Evolutionary conservation across 1,140 invertebrate genomes (phyloP), one percentile per base, ranked within the genome.

Genomic region (Holotrichia oblita): DNA sequence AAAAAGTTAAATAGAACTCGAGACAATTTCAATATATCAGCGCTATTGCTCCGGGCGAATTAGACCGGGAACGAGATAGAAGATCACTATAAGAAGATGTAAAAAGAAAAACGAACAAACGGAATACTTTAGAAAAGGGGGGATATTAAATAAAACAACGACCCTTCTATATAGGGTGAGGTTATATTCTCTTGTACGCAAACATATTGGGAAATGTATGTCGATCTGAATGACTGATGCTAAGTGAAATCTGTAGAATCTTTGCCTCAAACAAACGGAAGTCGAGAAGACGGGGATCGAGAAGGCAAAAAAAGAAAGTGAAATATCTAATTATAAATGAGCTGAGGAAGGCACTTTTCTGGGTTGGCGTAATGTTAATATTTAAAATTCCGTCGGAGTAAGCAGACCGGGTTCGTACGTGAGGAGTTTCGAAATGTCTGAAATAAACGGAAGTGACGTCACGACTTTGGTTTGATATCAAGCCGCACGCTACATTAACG

Each of bases 401-500:
- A 48, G 22, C 20, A 34, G 27, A 24, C 61, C 8, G 61, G 61
- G 20, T 69, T 69, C 27, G 61, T 69, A 69, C 61, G 61, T 69
- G 61, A 69, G 61, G 61, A 20, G 61, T 69, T 69, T 69, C 61
- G 61, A 69, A 20, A 69, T 69, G 61, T 69, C 61, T 74, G 73
- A 74, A 41, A 41, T 74, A 44, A 76, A 55, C 75, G 75, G 75
- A 76, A 48, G 41, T 76, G 75, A 76, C 75, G 75, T 76, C 75
- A 76, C 75, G 41, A 42, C 44, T 76, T 76, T 42, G 75, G 75
- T 76, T 76, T 76, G 75, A 76, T 76, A 76, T 76, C 75, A 55
- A 55, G 75, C 75, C 41, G 75, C 44, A 76, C 75, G 75, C 75
- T 76, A 76, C 75, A 76, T 76, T 76, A 76, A 76, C 75, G 75